A percentile compares a stretch with the other conserved stretches of the same genome.
Evolutionary conservation across 2,113 vertebrate genomes (phyloP).

Genomic region (Prionailurus bengalensis): DNA sequence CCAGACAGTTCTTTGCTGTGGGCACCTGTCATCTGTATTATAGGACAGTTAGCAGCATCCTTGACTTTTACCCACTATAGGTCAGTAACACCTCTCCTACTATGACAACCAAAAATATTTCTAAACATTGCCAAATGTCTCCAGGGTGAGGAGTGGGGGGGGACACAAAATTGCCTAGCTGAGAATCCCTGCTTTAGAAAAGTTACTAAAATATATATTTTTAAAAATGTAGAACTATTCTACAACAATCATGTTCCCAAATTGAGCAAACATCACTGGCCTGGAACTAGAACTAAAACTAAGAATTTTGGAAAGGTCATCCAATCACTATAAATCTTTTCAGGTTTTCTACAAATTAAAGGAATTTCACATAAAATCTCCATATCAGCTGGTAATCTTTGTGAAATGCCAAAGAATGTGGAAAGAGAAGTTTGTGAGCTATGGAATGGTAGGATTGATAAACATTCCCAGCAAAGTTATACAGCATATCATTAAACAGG

Average conservation of each 20-base stretch:
- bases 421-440: not conserved
- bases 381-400: not conserved
- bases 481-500: not conserved
- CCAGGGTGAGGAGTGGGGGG: accelerated
- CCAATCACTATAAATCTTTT: not conserved
- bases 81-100: not conserved
- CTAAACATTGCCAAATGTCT: not conserved
- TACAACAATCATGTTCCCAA: not conserved
- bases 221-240: not conserved
- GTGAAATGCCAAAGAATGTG: not conserved
- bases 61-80: not conserved
- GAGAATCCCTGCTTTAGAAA: not conserved
- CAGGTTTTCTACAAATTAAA: not conserved
- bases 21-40: not conserved
- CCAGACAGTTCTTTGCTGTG: not conserved
- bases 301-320: not conserved
- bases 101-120: not conserved
- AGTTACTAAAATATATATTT: not conserved
- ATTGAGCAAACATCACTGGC: not conserved
- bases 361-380: conserved; percentile 8
- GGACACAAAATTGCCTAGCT: not conserved
- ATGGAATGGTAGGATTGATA: not conserved
- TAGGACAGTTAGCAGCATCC: not conserved
- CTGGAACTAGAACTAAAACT: not conserved
- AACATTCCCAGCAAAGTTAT: not conserved